Percentiles rank a stretch among this genome's conserved stretches.
Evolutionary conservation across 2,113 vertebrate genomes (phyloP).

Genomic region (Syngnathus floridae): DNA sequence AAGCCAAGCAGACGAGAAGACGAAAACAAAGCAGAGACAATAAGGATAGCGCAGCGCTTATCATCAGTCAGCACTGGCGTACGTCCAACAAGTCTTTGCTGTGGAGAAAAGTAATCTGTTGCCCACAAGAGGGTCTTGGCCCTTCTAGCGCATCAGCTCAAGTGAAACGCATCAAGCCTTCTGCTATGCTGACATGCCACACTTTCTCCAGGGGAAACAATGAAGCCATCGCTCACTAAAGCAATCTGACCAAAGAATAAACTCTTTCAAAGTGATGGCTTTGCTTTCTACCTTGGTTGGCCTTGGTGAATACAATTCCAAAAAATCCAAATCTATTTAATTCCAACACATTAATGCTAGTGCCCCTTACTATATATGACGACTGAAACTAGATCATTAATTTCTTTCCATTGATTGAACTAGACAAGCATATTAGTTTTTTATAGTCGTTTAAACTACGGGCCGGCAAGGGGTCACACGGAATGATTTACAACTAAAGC

Average conservation of each 20-base stretch:
- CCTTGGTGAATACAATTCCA: slow-evolving; percentile 32
- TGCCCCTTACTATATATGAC: background rate
- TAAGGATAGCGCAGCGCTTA: slow-evolving; percentile 32
- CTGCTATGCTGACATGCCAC: slow-evolving; percentile 49
- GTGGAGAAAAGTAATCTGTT: slow-evolving; percentile 46
- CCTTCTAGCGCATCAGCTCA: slow-evolving; percentile 54
- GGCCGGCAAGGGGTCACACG: slow-evolving; percentile 10
- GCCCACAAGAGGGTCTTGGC: slow-evolving; percentile 42
- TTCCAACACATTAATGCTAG: background rate
- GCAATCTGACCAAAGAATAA: slow-evolving; percentile 48
- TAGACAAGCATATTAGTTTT: slow-evolving; percentile 33
- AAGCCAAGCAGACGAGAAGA: slow-evolving; percentile 7
- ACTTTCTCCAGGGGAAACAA: slow-evolving; percentile 47
- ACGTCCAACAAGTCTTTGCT: slow-evolving; percentile 38
- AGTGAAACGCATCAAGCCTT: slow-evolving; percentile 50
- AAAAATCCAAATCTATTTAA: slow-evolving; percentile 1
- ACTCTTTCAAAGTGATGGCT: slow-evolving; percentile 37
- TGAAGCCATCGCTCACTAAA: slow-evolving; percentile 60
- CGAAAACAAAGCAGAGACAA: slow-evolving; percentile 39
- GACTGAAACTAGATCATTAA: background rate
- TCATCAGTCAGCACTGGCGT: slow-evolving; percentile 50
- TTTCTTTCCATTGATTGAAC: slow-evolving; percentile 16
- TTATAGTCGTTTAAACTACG: slow-evolving; percentile 15
- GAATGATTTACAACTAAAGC: slow-evolving; percentile 18
- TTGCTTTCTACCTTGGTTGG: slow-evolving; percentile 19